These are phyloP conservation scores for Zootoca vivipara DNA, from an alignment of 2,113 vertebrate species.

Conservation along the genomic window DNA sequence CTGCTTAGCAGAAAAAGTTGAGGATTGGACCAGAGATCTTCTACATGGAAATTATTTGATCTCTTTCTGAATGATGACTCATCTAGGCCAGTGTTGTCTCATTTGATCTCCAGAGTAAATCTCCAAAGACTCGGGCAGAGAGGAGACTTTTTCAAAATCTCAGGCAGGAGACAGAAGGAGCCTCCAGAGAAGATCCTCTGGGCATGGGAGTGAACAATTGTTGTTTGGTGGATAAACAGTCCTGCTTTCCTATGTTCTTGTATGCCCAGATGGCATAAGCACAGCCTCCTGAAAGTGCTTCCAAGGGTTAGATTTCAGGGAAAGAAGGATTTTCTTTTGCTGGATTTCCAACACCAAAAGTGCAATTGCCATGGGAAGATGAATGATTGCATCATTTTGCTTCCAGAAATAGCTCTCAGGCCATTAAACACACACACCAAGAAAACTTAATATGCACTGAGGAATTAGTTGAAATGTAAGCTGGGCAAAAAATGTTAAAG, in stretches of 20 bases:
- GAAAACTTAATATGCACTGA: neutral
- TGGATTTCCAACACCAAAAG: constrained; percentile 45
- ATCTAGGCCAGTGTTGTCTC: neutral
- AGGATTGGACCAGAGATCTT: neutral
- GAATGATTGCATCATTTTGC: constrained; percentile 19
- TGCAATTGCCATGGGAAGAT: constrained; percentile 17
- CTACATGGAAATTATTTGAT: neutral
- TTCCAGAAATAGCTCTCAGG: constrained; percentile 29
- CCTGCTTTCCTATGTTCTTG: neutral
- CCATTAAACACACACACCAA: neutral
- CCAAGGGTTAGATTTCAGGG: constrained; percentile 16
- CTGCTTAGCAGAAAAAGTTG: neutral
- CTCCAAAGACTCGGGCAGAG: neutral
- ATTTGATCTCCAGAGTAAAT: neutral
- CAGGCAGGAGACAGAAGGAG: neutral
- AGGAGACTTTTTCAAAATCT: neutral
- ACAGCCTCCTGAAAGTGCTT: neutral
- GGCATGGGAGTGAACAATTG: neutral
- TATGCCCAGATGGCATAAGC: neutral
- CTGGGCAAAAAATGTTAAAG: constrained; percentile 34
- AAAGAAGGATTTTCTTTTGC: constrained; percentile 2
- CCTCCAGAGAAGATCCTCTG: neutral
- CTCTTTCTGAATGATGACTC: neutral
- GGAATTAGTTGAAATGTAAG: constrained; percentile 40
- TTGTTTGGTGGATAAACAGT: no score